Base-by-base conservation (phyloP, 1,140 invertebrate species). In the Philotrypesis tridentata region DNA sequence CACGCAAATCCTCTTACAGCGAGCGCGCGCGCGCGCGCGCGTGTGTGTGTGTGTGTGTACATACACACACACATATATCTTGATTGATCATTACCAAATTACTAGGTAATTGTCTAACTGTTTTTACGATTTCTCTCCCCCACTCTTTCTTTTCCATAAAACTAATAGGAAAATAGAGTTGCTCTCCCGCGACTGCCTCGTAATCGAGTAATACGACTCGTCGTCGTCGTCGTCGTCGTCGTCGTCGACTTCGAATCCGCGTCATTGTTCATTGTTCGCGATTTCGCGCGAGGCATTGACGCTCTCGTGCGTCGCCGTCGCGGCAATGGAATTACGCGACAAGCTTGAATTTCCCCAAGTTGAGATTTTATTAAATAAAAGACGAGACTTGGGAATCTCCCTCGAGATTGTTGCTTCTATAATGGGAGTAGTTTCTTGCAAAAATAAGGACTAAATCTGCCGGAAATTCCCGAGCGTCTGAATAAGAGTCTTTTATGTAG, bases 171-270 rank as follows among this genome's bases (percentile, higher is more conserved):
- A 78, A 55, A 70, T 23, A 43, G 27, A 78, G 40, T 43, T 31
- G 43, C 29, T 23, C 74, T 61, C 48, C 12, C 4, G 14, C 37
- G 27, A 55, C 65, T 25, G 23, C n/a, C 43, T 70, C 68, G 55
- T 80, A 80, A 74, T 80, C 71, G 71, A 80, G 71, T 80, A 80
- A 80, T 74, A 31, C 68, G 79, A 80, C 23, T 74, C 71, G 29
- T 73, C 70, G 29, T 60, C 67, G 43, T 71, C 31, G n/a, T n/a
- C n/a, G n/a, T n/a, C n/a, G n/a, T n/a, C n/a, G n/a, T 74, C 71
- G 29, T 73, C 70, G 29, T 61, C 48, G n/a, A 29, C 48, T 72
- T 37, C 29, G 7, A 25, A n/a, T 23, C 7, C 9, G 9, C 43
- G 67, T 60, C 48, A 72, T 72, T 79, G 68, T 72, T 71, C 48